phyloP scores from a whole-genome alignment of 1,140 invertebrate genomes.

The Lucilia cuprina region DNA sequence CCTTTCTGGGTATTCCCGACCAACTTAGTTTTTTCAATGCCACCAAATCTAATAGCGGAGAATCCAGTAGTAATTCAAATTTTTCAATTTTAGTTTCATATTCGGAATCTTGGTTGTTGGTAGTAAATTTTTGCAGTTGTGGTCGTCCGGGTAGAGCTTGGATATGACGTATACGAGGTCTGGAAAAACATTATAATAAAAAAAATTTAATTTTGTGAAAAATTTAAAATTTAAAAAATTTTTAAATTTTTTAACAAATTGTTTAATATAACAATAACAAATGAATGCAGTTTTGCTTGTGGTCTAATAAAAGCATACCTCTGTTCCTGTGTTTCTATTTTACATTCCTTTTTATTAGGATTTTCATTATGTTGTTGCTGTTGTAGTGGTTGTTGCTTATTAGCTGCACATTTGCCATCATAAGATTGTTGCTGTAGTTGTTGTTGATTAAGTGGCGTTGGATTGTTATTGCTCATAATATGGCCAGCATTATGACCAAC shows the following conservation, averaged over 20 bases:
- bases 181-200: background rate
- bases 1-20: conserved; percentile 91
- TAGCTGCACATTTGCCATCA: background rate
- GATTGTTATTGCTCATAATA: background rate
- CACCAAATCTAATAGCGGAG: conserved; percentile 77
- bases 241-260: too few species aligned
- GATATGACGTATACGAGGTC: conserved; percentile 40
- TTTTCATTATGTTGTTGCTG: background rate
- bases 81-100: conserved; percentile 83
- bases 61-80: conserved; percentile 79
- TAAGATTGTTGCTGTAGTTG: conserved; percentile 11
- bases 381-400: background rate
- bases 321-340: conserved; percentile 21
- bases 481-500: background rate
- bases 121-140: conserved; percentile 66
- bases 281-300: too few species aligned
- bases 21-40: conserved; percentile 91
- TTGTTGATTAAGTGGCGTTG: background rate
- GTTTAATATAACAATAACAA: too few species aligned
- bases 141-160: conserved; percentile 69
- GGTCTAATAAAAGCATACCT: background rate
- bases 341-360: background rate
- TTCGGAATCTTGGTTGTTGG: conserved; percentile 68
- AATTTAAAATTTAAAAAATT: background rate
- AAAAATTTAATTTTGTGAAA: background rate